Conservation (phyloP, 2,888 invertebrate species). For the Trichacis sp. region DNA sequence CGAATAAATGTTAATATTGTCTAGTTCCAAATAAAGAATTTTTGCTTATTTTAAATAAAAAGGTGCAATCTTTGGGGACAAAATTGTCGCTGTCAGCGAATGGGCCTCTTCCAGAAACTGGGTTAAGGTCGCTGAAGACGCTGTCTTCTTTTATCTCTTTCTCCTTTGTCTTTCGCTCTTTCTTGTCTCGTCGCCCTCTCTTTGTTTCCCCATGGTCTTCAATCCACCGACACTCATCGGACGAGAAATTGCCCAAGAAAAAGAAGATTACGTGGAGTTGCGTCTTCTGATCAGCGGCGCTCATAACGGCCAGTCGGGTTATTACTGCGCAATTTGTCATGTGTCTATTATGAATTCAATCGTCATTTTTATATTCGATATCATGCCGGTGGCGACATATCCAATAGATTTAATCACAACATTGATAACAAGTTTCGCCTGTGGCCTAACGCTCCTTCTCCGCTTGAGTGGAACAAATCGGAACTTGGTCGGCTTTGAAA, state of each 20-base stretch:
- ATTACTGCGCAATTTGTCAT: background rate
- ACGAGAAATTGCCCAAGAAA: background rate
- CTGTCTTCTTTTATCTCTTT: constrained; percentile 15
- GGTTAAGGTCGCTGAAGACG: constrained; percentile 71
- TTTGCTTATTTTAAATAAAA: too few relatives aligned
- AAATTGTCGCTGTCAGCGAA: constrained; percentile 89
- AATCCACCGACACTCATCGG: background rate
- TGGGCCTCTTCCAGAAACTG: constrained; percentile 91
- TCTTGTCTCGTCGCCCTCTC: constrained; percentile 4
- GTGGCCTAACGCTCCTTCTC: too few relatives aligned
- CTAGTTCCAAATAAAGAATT: too few relatives aligned
- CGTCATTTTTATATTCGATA: background rate
- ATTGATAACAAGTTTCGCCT: too few relatives aligned
- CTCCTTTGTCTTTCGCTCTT: constrained; percentile 4
- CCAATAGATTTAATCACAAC: background rate
- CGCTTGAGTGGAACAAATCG: too few relatives aligned
- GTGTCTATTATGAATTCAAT: background rate
- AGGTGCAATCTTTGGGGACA: constrained; percentile 88
- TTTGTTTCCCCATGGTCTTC: constrained; percentile 4
- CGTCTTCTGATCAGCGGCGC: background rate
- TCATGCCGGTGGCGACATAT: background rate
- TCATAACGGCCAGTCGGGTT: background rate
- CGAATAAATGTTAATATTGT: too few relatives aligned
- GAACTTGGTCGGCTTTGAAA: too few relatives aligned
- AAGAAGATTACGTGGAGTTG: background rate